These are phyloP conservation scores for Parnassius glacialis DNA, from an alignment of 2,888 invertebrate genomes.

Conservation along the genomic window DNA sequence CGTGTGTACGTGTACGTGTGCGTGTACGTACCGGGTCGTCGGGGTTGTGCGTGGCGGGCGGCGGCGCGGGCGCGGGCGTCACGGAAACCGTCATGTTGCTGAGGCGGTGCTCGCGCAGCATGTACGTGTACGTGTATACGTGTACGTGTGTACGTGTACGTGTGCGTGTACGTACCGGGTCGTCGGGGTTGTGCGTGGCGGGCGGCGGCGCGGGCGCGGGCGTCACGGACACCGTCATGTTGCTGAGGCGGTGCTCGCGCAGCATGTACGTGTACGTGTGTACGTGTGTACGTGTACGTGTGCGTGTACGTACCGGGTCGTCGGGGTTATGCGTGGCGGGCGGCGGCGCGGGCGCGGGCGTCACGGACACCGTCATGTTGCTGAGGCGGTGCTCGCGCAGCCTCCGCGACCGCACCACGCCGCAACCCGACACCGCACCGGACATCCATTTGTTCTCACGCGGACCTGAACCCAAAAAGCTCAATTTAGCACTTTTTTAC, in stretches of 20 bases:
- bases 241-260: conserved; percentile 75
- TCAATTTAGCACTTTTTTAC: too few relatives aligned
- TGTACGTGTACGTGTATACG: not conserved
- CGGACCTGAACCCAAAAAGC: conserved; percentile 48
- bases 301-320: conserved; percentile 52
- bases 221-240: conserved; percentile 77
- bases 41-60: conserved; percentile 34
- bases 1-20: not conserved
- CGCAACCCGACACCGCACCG: conserved; percentile 54
- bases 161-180: conserved; percentile 45
- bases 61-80: conserved; percentile 63
- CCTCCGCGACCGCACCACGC: conserved; percentile 61
- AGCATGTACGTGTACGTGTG: not conserved
- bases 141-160: not conserved
- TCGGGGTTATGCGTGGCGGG: conserved; percentile 37
- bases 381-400: conserved; percentile 76
- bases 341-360: conserved; percentile 60
- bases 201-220: conserved; percentile 57
- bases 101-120: conserved; percentile 69
- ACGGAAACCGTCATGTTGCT: conserved; percentile 79
- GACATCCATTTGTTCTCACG: conserved; percentile 78
- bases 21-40: conserved; percentile 51
- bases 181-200: conserved; percentile 41
- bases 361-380: conserved; percentile 78
- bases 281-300: not conserved